These are phyloP conservation scores for Dromiciops gliroides DNA, from an alignment of 2,113 vertebrate genomes.

Conservation along the genomic window DNA sequence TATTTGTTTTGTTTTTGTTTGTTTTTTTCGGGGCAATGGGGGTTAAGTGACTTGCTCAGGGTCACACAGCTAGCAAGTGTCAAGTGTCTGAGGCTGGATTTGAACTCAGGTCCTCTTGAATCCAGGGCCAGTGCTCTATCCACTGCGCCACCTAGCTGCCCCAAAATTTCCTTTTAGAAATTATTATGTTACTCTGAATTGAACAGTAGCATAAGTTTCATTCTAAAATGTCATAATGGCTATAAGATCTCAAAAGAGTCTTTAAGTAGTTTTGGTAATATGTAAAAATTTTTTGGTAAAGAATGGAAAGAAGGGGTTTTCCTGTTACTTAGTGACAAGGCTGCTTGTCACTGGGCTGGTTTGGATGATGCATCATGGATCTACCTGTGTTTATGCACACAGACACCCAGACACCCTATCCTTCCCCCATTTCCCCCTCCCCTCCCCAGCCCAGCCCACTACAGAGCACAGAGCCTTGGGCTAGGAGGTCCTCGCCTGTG, in stretches of 20 bases:
- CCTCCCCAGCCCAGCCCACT: background rate
- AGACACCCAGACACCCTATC: too few relatives aligned
- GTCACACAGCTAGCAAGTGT: too few relatives aligned
- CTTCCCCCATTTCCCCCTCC: background rate
- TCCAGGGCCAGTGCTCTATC: too few relatives aligned
- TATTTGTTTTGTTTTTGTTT: too few relatives aligned
- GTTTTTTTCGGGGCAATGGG: too few relatives aligned
- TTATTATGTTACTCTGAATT: background rate
- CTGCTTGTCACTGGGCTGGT: background rate
- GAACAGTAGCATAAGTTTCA: background rate
- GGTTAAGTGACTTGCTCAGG: too few relatives aligned
- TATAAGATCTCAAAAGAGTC: background rate
- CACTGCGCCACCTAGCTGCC: too few relatives aligned
- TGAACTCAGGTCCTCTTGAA: too few relatives aligned
- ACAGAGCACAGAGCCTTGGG: background rate
- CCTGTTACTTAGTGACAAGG: background rate
- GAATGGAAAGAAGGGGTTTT: background rate
- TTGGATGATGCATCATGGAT: rapidly evolving
- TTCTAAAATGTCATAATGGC: background rate
- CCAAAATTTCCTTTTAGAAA: background rate
- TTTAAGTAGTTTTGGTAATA: background rate
- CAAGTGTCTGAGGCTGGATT: too few relatives aligned
- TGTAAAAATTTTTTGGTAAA: background rate
- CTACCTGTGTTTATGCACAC: background rate
- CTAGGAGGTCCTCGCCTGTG: background rate